Percentiles rank a stretch among this genome's conserved stretches.
Evolutionary conservation across 2,888 invertebrate species (phyloP).

Genomic region (Pogonocherus hispidulus): DNA sequence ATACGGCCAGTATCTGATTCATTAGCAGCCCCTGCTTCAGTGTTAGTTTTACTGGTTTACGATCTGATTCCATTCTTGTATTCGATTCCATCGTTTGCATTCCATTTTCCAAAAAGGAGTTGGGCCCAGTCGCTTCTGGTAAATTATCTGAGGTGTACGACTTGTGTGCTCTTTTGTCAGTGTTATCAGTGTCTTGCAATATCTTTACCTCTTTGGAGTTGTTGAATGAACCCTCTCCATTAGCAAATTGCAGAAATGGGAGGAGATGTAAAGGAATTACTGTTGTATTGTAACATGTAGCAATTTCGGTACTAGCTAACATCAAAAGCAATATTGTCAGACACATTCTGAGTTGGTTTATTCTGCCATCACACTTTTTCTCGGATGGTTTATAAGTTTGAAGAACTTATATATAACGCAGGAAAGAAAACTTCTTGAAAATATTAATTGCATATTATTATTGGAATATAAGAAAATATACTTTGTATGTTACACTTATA

Average conservation of each 20-base stretch:
- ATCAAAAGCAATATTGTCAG: not conserved
- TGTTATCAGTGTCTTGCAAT: not conserved
- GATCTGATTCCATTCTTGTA: not conserved
- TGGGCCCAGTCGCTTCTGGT: too few relatives aligned
- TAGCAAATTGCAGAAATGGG: slow-evolving; percentile 1
- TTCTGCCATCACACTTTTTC: not conserved
- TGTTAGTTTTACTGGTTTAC: slow-evolving; percentile 54
- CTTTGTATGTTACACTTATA: too few relatives aligned
- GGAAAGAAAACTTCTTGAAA: not conserved
- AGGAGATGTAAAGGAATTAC: not conserved
- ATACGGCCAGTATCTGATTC: slow-evolving; percentile 59
- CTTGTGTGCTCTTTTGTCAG: too few relatives aligned
- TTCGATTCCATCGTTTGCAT: not conserved
- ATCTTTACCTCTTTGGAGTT: not conserved
- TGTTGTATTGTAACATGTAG: not conserved
- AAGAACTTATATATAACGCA: not conserved
- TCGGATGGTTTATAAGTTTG: not conserved
- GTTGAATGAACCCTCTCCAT: not conserved
- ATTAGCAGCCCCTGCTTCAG: slow-evolving; percentile 59
- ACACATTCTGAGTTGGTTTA: not conserved
- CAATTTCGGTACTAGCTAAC: not conserved
- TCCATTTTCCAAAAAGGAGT: too few relatives aligned
- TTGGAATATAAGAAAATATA: not conserved
- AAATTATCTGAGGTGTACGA: too few relatives aligned
- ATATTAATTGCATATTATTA: not conserved